Evolutionary conservation across 2,113 vertebrate species (phyloP).

Genomic region (Centropus unirufus): DNA sequence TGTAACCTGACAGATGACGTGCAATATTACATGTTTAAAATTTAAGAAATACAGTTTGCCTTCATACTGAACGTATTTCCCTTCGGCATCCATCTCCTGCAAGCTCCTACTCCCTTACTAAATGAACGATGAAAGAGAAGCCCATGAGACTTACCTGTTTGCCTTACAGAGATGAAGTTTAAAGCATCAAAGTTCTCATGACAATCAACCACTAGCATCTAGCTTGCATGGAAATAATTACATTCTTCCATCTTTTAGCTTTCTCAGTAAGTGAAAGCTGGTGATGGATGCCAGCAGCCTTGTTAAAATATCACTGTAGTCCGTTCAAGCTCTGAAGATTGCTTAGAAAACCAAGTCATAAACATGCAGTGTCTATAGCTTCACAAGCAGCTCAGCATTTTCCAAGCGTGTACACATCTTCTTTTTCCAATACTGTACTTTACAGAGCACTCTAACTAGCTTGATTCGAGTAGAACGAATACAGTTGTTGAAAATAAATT

Average conservation of each 20-base stretch:
- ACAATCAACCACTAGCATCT: not conserved
- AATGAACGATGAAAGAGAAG: not conserved
- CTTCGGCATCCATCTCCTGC: rapidly evolving
- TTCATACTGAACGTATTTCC: not conserved
- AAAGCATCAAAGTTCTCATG: not conserved
- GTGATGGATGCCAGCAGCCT: conserved; percentile 50
- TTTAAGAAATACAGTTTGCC: not conserved
- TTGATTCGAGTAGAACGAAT: not conserved
- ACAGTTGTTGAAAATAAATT: not conserved
- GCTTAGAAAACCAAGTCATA: conserved; percentile 45
- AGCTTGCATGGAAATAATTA: conserved; percentile 43
- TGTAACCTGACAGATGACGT: not conserved
- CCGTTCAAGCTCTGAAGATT: conserved; percentile 38
- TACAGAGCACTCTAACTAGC: not conserved
- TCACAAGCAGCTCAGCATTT: conserved; percentile 43
- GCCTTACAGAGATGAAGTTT: conserved; percentile 13
- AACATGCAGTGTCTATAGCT: conserved; percentile 27
- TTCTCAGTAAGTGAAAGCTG: conserved; percentile 32
- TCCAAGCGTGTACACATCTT: not conserved
- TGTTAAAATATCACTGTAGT: conserved; percentile 64
- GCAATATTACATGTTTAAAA: not conserved
- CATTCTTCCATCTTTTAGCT: conserved; percentile 42
- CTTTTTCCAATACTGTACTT: conserved; percentile 4
- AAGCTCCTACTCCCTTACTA: not conserved
- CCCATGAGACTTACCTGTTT: conserved; percentile 27